phyloP scores from a whole-genome alignment of 1,140 invertebrate genomes.

The Pseudomyrmex flavicornis region DNA sequence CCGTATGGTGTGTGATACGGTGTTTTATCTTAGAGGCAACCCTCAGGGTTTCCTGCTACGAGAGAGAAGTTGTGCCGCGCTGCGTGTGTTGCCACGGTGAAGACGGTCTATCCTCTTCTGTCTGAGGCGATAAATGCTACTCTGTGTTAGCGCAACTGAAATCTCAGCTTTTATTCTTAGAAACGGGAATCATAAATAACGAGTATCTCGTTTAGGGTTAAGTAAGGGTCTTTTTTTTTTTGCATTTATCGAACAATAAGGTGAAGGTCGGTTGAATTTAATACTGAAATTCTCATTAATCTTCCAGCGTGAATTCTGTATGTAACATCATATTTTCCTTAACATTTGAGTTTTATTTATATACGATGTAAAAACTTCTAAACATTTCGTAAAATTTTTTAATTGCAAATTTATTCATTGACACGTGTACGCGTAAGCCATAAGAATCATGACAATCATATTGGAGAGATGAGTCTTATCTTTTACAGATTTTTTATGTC shows the following conservation, averaged over 20 bases:
- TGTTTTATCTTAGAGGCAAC: slow-evolving; percentile 73
- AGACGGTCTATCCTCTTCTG: slow-evolving; percentile 74
- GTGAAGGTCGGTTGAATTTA: too few relatives aligned
- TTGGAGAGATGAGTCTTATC: not conserved
- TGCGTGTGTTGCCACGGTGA: slow-evolving; percentile 60
- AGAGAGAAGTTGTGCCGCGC: slow-evolving; percentile 66
- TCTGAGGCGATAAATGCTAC: slow-evolving; percentile 76
- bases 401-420: not conserved
- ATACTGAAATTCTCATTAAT: not conserved
- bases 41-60: slow-evolving; percentile 66
- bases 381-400: too few relatives aligned
- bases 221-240: slow-evolving; percentile 25
- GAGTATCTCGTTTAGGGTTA: slow-evolving; percentile 66
- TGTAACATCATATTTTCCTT: not conserved
- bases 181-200: slow-evolving; percentile 82
- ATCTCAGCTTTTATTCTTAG: slow-evolving; percentile 80
- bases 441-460: not conserved
- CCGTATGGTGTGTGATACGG: slow-evolving; percentile 74
- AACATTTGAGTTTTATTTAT: not conserved
- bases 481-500: not conserved
- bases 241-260: not conserved
- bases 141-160: slow-evolving; percentile 74
- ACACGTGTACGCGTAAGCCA: not conserved
- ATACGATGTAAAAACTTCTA: not conserved
- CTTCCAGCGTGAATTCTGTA: not conserved